Percentiles rank a stretch among this genome's conserved stretches.
phyloP scores from a whole-genome alignment of 2,797 vertebrate species.

The Phataginus tetradactyla region DNA sequence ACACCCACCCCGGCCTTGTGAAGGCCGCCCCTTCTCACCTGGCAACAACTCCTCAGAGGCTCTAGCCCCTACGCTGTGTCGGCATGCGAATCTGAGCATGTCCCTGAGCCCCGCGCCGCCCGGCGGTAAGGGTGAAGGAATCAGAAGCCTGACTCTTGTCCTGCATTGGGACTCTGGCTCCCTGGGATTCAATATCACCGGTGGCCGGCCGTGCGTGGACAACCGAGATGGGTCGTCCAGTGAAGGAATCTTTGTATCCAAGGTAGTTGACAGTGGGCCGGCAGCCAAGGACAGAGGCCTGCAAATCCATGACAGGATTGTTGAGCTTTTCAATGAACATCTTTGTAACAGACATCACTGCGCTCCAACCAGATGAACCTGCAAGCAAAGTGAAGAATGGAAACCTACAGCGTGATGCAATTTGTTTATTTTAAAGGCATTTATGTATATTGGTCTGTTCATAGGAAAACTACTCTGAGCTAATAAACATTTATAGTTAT shows the following conservation, averaged over 20 bases:
- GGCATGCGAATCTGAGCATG: neutral
- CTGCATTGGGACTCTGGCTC: slow-evolving; percentile 96
- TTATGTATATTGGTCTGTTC: neutral
- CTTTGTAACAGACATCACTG: neutral
- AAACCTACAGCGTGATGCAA: neutral
- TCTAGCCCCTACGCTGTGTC: neutral
- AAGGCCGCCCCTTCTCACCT: neutral
- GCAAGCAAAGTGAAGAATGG: neutral
- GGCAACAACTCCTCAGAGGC: neutral
- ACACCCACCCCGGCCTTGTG: neutral
- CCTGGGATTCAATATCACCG: slow-evolving; percentile 99
- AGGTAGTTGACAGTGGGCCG: slow-evolving; percentile 95
- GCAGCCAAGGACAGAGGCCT: slow-evolving; percentile 97
- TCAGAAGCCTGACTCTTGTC: slow-evolving; percentile 91
- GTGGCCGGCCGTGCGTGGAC: slow-evolving; percentile 95
- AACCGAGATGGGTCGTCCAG: slow-evolving; percentile 93
- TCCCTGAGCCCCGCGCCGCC: neutral
- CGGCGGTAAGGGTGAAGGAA: slow-evolving; percentile 91
- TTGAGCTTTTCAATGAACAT: slow-evolving; percentile 78
- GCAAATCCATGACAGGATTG: slow-evolving; percentile 96
- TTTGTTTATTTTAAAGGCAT: slow-evolving; percentile 9
- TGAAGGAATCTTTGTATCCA: slow-evolving; percentile 98
- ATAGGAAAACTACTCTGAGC: neutral
- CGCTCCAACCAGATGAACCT: neutral
- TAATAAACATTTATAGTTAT: neutral